Evolutionary conservation across 1,140 invertebrate species (phyloP).

Genomic region (Diabrotica undecimpunctata): DNA sequence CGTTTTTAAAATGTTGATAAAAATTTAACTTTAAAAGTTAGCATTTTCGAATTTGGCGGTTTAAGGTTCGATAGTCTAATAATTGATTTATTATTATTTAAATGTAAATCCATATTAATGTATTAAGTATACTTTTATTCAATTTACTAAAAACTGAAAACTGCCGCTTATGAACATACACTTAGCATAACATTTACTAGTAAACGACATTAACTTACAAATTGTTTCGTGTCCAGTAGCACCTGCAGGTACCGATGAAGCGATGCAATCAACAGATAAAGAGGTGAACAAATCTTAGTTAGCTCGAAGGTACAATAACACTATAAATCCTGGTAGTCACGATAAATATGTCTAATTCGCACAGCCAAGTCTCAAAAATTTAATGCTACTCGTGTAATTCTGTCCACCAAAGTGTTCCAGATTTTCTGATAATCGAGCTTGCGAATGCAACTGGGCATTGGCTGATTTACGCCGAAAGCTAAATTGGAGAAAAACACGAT

Average conservation of each 20-base stretch:
- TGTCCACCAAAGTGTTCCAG: constrained; percentile 21
- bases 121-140: no score
- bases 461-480: constrained; percentile 10
- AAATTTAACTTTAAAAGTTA: no score
- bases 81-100: no score
- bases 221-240: neutral
- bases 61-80: no score
- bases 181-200: neutral
- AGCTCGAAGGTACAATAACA: constrained; percentile 28
- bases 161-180: no score
- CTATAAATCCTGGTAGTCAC: constrained; percentile 25
- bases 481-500: neutral
- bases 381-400: constrained; percentile 21
- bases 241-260: neutral
- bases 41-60: no score
- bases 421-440: constrained; percentile 24
- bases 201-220: neutral
- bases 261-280: neutral
- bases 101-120: no score
- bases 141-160: no score
- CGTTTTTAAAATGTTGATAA: no score
- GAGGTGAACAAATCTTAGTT: constrained; percentile 19
- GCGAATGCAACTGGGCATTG: neutral
- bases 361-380: constrained; percentile 20
- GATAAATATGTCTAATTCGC: constrained; percentile 29